Percentiles rank a stretch among this genome's conserved stretches.
phyloP scores from a whole-genome alignment of 1,140 invertebrate genomes.

The Varroa destructor region DNA sequence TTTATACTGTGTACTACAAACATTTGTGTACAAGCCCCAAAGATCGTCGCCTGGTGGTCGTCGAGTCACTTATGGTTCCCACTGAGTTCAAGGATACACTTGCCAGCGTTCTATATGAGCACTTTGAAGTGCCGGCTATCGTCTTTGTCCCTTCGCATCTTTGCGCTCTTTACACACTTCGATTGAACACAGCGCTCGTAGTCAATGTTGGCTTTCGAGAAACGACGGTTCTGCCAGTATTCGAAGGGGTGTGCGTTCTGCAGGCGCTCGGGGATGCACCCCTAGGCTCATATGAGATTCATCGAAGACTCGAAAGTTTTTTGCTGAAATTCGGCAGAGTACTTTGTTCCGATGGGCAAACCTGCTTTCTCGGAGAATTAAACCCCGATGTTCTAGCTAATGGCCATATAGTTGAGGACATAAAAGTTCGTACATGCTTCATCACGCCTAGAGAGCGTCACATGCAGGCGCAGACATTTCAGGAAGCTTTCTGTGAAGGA shows the following conservation, averaged over 20 bases:
- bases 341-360: constrained; percentile 31
- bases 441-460: constrained; percentile 60
- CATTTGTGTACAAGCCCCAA: constrained; percentile 79
- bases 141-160: constrained; percentile 64
- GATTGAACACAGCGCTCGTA: constrained; percentile 60
- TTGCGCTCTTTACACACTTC: constrained; percentile 60
- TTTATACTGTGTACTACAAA: constrained; percentile 76
- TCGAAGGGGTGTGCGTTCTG: constrained; percentile 65
- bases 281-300: constrained; percentile 53
- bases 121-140: constrained; percentile 65
- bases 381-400: constrained; percentile 20
- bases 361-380: constrained; percentile 9
- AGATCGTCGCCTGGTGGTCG: constrained; percentile 71
- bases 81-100: constrained; percentile 67
- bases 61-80: constrained; percentile 73
- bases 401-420: constrained; percentile 44
- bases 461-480: constrained; percentile 45
- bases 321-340: constrained; percentile 33
- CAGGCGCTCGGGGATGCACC: constrained; percentile 63
- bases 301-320: constrained; percentile 39
- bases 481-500: constrained; percentile 35
- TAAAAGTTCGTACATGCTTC: constrained; percentile 59
- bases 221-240: constrained; percentile 60
- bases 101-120: constrained; percentile 75
- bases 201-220: constrained; percentile 75